Conservation (phyloP, 92 coral and sea anemone species). For the Nematostella vectensis region DNA sequence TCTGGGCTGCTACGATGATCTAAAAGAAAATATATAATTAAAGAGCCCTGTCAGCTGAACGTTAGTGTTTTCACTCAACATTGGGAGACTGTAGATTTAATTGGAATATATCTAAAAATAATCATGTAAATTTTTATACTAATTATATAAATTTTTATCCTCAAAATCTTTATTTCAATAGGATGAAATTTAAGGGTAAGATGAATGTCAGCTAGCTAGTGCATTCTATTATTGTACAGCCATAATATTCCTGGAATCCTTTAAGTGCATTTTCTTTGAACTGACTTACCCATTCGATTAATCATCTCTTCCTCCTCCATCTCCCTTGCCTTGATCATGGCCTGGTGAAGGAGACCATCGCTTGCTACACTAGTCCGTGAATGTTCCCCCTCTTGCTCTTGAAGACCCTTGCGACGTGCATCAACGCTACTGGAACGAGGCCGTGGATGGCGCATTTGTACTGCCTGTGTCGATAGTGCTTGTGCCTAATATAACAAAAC, state of each 20-base stretch:
- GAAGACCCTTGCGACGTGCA: not conserved
- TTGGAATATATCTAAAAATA: too few species aligned
- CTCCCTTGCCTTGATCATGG: conserved; percentile 61
- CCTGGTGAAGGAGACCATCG: conserved; percentile 58
- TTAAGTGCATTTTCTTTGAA: too few species aligned
- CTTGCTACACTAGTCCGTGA: conserved; percentile 34
- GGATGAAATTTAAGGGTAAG: too few species aligned
- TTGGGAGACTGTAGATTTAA: too few species aligned
- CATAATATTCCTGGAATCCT: too few species aligned
- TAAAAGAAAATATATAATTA: not conserved
- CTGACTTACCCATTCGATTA: conserved; percentile 40
- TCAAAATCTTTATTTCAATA: too few species aligned
- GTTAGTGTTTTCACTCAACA: too few species aligned
- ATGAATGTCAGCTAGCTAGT: too few species aligned
- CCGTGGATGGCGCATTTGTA: conserved; percentile 27
- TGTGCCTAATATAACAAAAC: not conserved
- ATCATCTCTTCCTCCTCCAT: conserved; percentile 61
- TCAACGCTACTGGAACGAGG: conserved; percentile 29
- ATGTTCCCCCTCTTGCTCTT: not conserved
- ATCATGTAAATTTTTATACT: too few species aligned
- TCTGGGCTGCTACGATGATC: conserved; percentile 43
- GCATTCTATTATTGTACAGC: too few species aligned
- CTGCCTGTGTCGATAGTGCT: conserved; percentile 15
- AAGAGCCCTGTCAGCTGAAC: not conserved
- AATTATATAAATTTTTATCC: too few species aligned